These are phyloP conservation scores for Aphelocoma californica DNA, from an alignment of 2,797 vertebrate genomes.

Conservation along the genomic window DNA sequence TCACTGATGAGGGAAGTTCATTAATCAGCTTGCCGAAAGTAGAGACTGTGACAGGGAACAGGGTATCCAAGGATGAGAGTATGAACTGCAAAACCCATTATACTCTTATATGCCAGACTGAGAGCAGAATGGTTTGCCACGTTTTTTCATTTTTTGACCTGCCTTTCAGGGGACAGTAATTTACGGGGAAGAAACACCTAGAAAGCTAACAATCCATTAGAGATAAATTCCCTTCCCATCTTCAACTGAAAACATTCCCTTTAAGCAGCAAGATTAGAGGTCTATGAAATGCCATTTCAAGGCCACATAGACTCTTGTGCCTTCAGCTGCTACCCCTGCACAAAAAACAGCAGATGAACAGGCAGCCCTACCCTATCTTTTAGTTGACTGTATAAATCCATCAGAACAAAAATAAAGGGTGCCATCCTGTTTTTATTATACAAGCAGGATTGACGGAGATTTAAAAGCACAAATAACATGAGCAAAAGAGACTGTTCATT, in stretches of 20 bases:
- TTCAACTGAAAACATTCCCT: neutral
- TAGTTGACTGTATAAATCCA: neutral
- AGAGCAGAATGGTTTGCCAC: neutral
- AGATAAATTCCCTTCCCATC: neutral
- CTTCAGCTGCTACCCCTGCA: neutral
- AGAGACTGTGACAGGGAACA: neutral
- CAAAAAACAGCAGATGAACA: neutral
- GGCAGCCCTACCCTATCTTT: neutral
- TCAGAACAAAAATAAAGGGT: neutral
- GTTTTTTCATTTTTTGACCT: neutral
- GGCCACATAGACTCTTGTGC: accelerated
- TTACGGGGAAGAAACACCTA: neutral
- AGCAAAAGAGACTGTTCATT: neutral
- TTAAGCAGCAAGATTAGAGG: neutral
- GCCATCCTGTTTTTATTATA: neutral
- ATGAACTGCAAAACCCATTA: neutral
- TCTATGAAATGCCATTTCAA: neutral
- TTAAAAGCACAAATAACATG: neutral
- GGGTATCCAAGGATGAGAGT: neutral
- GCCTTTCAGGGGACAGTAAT: neutral
- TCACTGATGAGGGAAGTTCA: neutral
- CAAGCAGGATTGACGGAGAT: neutral
- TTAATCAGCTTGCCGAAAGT: neutral
- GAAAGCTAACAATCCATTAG: neutral
- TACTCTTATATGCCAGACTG: neutral